Evolutionary conservation across 2,113 vertebrate genomes (phyloP).

Genomic region (Phylloscopus trochilus): DNA sequence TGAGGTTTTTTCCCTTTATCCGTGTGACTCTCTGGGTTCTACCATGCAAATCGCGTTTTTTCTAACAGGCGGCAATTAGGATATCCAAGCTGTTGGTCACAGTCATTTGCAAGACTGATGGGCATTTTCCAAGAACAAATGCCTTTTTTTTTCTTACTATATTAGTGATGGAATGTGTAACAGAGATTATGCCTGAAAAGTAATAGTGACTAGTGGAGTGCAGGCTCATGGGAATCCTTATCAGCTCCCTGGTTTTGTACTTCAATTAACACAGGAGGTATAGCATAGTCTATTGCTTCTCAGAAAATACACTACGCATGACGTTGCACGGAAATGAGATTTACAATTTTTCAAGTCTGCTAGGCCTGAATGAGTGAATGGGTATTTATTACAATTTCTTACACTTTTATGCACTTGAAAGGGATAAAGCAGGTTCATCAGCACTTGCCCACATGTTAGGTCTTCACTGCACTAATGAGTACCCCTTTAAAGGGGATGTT

Average conservation of each 20-base stretch:
- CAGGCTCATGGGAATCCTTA: constrained; percentile 6
- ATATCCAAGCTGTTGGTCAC: constrained; percentile 65
- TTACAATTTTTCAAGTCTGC: background rate
- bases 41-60: constrained; percentile 81
- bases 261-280: background rate
- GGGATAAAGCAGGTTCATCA: constrained; percentile 21
- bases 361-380: constrained; percentile 19
- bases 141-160: constrained; percentile 46
- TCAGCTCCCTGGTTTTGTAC: background rate
- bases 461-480: background rate
- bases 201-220: background rate
- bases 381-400: constrained; percentile 34
- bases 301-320: background rate
- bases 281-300: background rate
- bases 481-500: background rate
- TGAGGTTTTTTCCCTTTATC: constrained; percentile 73
- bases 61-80: constrained; percentile 84
- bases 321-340: background rate
- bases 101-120: constrained; percentile 34
- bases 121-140: constrained; percentile 43
- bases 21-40: constrained; percentile 70
- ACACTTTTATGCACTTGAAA: constrained; percentile 14
- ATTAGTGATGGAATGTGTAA: constrained; percentile 49
- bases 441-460: background rate
- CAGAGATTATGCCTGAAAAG: constrained; percentile 30